phyloP scores from a whole-genome alignment of 2,113 vertebrate species.

The Choloepus hoffmanni region DNA sequence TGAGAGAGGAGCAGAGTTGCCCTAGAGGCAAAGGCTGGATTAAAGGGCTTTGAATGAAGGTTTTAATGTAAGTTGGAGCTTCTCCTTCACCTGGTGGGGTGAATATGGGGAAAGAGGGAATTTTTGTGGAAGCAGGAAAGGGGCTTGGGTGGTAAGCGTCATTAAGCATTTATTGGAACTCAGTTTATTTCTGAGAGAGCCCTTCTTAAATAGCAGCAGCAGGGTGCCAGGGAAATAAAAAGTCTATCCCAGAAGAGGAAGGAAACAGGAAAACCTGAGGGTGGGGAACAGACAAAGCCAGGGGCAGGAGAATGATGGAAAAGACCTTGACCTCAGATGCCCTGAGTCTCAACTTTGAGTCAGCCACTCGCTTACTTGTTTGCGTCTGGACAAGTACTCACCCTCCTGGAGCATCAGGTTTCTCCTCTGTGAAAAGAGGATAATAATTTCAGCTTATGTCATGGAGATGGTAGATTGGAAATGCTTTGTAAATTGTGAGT shows the following conservation, averaged over 20 bases:
- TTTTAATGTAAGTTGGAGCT: background rate
- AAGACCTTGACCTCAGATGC: background rate
- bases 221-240: background rate
- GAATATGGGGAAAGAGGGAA: background rate
- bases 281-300: constrained; percentile 6
- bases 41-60: background rate
- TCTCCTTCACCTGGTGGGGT: background rate
- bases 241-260: background rate
- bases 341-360: background rate
- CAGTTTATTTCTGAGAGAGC: constrained; percentile 46
- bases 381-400: background rate
- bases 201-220: constrained; percentile 26
- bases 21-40: background rate
- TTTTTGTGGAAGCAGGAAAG: constrained; percentile 59
- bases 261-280: background rate
- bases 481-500: background rate
- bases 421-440: background rate
- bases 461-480: background rate
- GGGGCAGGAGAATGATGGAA: background rate
- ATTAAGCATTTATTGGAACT: constrained; percentile 45
- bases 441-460: background rate
- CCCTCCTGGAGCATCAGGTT: constrained; percentile 11
- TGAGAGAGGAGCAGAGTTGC: background rate
- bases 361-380: background rate
- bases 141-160: constrained; percentile 14